These are phyloP conservation scores for Irena cyanogastra DNA, from an alignment of 2,113 vertebrate species.

Conservation along the genomic window DNA sequence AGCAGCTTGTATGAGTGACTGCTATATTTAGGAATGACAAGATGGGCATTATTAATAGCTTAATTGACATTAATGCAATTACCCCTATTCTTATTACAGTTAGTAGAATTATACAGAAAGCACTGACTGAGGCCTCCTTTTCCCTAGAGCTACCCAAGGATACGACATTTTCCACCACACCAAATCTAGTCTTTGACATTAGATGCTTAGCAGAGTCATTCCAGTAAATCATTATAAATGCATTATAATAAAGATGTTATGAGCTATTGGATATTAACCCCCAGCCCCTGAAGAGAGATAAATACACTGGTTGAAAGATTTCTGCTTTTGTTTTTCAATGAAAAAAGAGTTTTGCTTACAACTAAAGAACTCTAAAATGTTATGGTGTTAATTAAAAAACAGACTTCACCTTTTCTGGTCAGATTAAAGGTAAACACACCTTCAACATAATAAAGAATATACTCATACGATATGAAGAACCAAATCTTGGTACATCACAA, in stretches of 20 bases:
- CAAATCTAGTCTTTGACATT: slow-evolving; percentile 73
- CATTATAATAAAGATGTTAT: slow-evolving; percentile 82
- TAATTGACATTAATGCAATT: slow-evolving; percentile 82
- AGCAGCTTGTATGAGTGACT: slow-evolving; percentile 62
- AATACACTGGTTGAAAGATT: slow-evolving; percentile 61
- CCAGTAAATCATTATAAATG: slow-evolving; percentile 84
- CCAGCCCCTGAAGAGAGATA: slow-evolving; percentile 73
- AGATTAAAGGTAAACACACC: slow-evolving; percentile 52
- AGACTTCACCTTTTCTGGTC: slow-evolving; percentile 33
- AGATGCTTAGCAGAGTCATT: slow-evolving; percentile 77
- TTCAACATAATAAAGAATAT: slow-evolving; percentile 3
- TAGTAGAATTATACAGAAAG: slow-evolving; percentile 75
- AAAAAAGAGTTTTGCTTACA: slow-evolving; percentile 49
- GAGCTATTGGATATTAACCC: slow-evolving; percentile 78
- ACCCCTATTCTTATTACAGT: slow-evolving; percentile 74
- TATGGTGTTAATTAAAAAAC: slow-evolving; percentile 57
- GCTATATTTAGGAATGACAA: slow-evolving; percentile 74
- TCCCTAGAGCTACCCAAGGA: slow-evolving; percentile 76
- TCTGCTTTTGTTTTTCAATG: slow-evolving; percentile 63
- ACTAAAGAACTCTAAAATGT: slow-evolving; percentile 63
- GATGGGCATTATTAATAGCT: slow-evolving; percentile 80
- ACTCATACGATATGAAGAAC: not conserved
- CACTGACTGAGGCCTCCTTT: slow-evolving; percentile 66
- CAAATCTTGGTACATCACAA: not conserved
- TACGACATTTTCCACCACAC: slow-evolving; percentile 74